These are phyloP conservation scores for Caenorhabditis doughertyi DNA, from an alignment of 2,888 invertebrate genomes.

Conservation along the genomic window DNA sequence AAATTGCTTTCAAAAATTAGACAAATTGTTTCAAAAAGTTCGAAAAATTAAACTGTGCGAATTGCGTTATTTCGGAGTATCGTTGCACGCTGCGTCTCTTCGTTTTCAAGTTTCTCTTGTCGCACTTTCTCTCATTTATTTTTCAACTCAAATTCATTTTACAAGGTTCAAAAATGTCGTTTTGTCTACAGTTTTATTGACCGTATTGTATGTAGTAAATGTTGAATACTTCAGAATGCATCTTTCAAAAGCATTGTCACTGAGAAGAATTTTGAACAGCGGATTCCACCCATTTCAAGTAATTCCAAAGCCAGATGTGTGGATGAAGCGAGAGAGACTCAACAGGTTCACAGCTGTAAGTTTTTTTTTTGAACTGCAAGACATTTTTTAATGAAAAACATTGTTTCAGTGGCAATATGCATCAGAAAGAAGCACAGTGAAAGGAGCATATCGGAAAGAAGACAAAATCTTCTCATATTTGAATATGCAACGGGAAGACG, in stretches of 20 bases:
- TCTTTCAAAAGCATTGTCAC: constrained; percentile 47
- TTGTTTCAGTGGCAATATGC: constrained; percentile 81
- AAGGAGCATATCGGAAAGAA: constrained; percentile 74
- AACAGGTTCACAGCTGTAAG: constrained; percentile 78
- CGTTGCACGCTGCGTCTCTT: constrained; percentile 42
- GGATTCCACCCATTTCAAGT: constrained; percentile 78
- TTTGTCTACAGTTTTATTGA: no score
- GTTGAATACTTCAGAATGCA: constrained; percentile 37
- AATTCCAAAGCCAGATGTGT: constrained; percentile 80
- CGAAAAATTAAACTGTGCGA: constrained; percentile 37
- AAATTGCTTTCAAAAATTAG: background rate
- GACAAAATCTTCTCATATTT: constrained; percentile 80
- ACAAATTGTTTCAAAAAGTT: no score
- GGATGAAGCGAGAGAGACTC: constrained; percentile 78
- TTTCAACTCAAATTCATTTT: no score
- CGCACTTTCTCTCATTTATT: background rate
- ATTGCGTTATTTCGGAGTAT: constrained; percentile 30
- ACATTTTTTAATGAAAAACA: background rate
- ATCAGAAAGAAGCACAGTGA: constrained; percentile 75
- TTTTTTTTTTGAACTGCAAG: constrained; percentile 14
- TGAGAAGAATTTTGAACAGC: constrained; percentile 80
- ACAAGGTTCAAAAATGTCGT: no score
- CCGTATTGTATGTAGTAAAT: background rate
- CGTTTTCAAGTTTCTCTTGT: constrained; percentile 2
- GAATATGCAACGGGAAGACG: constrained; percentile 80